Conservation (phyloP, 2,113 vertebrate genomes). For the Plectropomus leopardus region DNA sequence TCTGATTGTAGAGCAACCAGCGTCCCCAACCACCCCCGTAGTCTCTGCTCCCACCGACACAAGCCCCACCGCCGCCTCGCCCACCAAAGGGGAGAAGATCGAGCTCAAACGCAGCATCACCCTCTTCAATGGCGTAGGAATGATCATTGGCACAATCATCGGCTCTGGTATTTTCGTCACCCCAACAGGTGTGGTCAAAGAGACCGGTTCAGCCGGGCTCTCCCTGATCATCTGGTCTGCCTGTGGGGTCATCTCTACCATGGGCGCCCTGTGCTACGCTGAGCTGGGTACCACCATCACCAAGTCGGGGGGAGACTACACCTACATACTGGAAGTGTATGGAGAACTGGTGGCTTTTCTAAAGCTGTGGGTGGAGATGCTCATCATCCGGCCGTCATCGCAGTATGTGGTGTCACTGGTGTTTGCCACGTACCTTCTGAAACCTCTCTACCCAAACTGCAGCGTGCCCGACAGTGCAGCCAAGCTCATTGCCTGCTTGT, state of each 20-base stretch:
- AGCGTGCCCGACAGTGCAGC: conserved; percentile 76
- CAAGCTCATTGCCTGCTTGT: conserved; percentile 84
- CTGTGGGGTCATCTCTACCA: conserved; percentile 83
- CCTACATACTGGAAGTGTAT: conserved; percentile 85
- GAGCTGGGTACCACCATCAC: conserved; percentile 85
- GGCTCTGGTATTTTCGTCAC: conserved; percentile 85
- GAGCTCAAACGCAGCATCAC: conserved; percentile 85
- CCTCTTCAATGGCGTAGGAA: conserved; percentile 83
- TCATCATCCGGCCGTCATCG: conserved; percentile 85
- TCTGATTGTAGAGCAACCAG: conserved; percentile 50
- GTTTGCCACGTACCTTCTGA: conserved; percentile 85
- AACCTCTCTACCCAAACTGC: conserved; percentile 83
- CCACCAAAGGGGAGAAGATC: conserved; percentile 69
- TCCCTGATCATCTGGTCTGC: conserved; percentile 81
- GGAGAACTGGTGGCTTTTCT: conserved; percentile 83
- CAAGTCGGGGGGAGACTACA: conserved; percentile 85
- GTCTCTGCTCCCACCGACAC: conserved; percentile 17
- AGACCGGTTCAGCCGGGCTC: conserved; percentile 81
- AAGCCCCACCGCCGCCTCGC: not conserved
- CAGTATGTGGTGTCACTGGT: conserved; percentile 86
- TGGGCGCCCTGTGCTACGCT: conserved; percentile 85
- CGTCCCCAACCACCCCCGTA: conserved; percentile 57
- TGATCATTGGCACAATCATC: conserved; percentile 87
- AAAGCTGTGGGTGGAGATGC: conserved; percentile 86
- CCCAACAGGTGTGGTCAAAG: conserved; percentile 82